Conservation (phyloP, 1,140 invertebrate genomes). For the Heliconius nattereri region DNA sequence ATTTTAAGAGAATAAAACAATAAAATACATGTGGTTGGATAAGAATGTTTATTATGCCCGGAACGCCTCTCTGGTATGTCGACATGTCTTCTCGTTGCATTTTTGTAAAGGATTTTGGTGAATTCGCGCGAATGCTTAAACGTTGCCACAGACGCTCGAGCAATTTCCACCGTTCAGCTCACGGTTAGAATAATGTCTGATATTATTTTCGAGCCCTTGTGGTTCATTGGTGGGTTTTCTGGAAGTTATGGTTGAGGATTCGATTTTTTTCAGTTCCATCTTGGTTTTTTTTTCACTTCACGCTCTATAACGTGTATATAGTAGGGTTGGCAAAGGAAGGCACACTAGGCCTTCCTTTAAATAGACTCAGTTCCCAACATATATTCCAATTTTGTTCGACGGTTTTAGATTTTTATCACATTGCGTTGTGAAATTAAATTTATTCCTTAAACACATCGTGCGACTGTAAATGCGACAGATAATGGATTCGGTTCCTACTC, state of each 20-base stretch:
- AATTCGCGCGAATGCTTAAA: background rate
- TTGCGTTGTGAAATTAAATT: no score
- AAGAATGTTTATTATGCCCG: background rate
- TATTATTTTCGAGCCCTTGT: background rate
- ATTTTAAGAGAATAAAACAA: background rate
- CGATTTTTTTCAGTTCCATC: background rate
- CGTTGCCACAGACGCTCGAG: conserved; percentile 8
- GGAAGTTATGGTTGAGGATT: background rate
- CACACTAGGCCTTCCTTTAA: no score
- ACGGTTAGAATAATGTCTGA: background rate
- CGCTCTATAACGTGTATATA: no score
- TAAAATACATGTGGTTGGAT: background rate
- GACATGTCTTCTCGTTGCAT: conserved; percentile 4
- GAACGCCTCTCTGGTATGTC: background rate
- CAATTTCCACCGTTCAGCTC: background rate
- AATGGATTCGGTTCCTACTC: no score
- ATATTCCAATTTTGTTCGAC: no score
- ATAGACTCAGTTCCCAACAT: no score
- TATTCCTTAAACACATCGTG: no score
- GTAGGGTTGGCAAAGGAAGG: no score
- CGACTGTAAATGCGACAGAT: no score
- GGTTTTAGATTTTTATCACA: no score
- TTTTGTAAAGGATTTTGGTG: conserved; percentile 3
- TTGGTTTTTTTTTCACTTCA: no score
- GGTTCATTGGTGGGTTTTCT: background rate